Percentiles rank a stretch among this genome's conserved stretches.
phyloP scores from a whole-genome alignment of 2,113 vertebrate species.

The Clinocottus analis region DNA sequence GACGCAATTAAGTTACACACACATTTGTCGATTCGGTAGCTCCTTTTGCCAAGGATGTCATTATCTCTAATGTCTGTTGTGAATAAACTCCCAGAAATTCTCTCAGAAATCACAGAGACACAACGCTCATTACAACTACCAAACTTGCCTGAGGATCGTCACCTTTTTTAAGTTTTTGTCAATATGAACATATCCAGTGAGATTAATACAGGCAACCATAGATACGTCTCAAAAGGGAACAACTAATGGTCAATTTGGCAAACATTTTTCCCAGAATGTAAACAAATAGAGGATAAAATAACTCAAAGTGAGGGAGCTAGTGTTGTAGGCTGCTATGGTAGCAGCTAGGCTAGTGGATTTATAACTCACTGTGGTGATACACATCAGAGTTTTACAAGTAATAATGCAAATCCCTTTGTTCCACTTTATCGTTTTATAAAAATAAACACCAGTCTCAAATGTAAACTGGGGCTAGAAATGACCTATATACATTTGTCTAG shows the following conservation, averaged over 20 bases:
- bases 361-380: conserved; percentile 26
- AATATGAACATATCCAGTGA: background rate
- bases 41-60: background rate
- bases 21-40: background rate
- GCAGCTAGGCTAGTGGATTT: background rate
- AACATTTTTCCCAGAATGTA: background rate
- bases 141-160: background rate
- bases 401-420: conserved; percentile 28
- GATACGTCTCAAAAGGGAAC: background rate
- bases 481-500: background rate
- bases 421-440: background rate
- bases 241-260: background rate
- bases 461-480: conserved; percentile 4
- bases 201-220: background rate
- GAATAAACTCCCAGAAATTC: background rate
- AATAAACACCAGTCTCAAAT: conserved; percentile 2
- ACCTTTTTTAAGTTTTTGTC: background rate
- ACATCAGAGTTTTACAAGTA: conserved; percentile 29
- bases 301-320: conserved; percentile 8
- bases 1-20: background rate
- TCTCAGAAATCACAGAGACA: background rate
- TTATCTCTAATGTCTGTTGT: too few species aligned
- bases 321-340: conserved; percentile 26
- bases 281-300: background rate
- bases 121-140: background rate